These are phyloP conservation scores for Ormia ochracea DNA, from an alignment of 2,888 invertebrate species.

Conservation along the genomic window DNA sequence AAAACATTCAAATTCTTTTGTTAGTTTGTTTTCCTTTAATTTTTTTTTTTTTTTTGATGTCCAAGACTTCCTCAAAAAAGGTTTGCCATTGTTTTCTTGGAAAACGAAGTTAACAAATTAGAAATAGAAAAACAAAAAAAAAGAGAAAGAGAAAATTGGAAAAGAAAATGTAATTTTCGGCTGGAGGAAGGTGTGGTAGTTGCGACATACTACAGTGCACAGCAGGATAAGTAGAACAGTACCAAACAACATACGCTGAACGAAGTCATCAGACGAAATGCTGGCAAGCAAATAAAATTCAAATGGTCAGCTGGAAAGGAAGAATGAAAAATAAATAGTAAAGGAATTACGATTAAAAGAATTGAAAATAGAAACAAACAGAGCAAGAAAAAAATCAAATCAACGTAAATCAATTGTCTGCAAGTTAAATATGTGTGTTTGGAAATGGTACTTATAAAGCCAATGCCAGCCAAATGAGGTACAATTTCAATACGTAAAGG, in stretches of 20 bases:
- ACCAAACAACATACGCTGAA: conserved; percentile 34
- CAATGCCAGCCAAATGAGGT: background rate
- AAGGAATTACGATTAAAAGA: conserved; percentile 3
- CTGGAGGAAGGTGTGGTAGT: conserved; percentile 25
- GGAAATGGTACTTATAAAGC: background rate
- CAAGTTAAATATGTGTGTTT: conserved; percentile 39
- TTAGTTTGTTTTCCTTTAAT: too few relatives aligned
- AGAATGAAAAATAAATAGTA: conserved; percentile 4
- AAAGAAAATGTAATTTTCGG: conserved; percentile 37
- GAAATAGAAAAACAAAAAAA: background rate
- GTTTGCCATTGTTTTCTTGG: conserved; percentile 1
- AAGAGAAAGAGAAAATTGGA: conserved; percentile 1
- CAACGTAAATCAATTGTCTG: conserved; percentile 65
- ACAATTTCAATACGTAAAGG: too few relatives aligned
- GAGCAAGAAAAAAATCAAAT: conserved; percentile 22
- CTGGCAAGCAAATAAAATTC: conserved; percentile 29
- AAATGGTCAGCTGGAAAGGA: conserved; percentile 37
- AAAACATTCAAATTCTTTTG: conserved; percentile 26
- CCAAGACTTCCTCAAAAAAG: background rate
- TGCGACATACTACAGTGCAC: conserved; percentile 33
- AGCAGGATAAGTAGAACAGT: conserved; percentile 25
- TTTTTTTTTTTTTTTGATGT: background rate
- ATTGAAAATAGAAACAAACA: background rate
- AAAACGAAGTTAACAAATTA: background rate
- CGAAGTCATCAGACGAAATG: conserved; percentile 18